Conservation (phyloP, 2,797 vertebrate genomes). For the Phaenicophaeus curvirostris region DNA sequence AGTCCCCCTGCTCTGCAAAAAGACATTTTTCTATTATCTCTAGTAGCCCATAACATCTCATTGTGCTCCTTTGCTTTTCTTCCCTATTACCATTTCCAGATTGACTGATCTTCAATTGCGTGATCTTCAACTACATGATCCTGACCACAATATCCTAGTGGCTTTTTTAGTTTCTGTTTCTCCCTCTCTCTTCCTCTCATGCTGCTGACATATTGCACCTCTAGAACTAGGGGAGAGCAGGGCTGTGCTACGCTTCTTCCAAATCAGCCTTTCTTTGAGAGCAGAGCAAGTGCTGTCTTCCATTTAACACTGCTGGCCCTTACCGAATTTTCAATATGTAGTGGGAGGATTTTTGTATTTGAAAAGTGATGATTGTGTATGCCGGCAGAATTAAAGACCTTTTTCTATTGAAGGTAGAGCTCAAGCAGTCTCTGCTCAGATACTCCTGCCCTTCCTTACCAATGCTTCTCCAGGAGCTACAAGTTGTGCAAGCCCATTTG, state of each 20-base stretch:
- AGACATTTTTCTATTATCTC: neutral
- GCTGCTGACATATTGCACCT: neutral
- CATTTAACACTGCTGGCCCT: neutral
- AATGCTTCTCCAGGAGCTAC: neutral
- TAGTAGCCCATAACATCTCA: neutral
- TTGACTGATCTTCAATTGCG: neutral
- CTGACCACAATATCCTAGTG: neutral
- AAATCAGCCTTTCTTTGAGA: neutral
- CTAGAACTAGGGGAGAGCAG: neutral
- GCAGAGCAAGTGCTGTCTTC: neutral
- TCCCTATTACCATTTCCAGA: neutral
- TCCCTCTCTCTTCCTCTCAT: neutral
- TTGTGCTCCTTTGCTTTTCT: neutral
- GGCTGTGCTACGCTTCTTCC: neutral
- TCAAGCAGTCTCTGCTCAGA: neutral
- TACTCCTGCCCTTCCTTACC: neutral
- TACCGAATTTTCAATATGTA: neutral
- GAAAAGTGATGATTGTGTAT: neutral
- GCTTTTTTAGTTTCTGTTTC: neutral
- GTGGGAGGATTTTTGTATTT: constrained; percentile 13
- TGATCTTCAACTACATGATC: neutral
- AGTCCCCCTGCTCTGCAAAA: neutral
- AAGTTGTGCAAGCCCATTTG: neutral
- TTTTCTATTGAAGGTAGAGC: neutral
- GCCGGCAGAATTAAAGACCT: neutral